Base-by-base conservation (phyloP, 1,140 invertebrate species). In the Bombus terrestris region DNA sequence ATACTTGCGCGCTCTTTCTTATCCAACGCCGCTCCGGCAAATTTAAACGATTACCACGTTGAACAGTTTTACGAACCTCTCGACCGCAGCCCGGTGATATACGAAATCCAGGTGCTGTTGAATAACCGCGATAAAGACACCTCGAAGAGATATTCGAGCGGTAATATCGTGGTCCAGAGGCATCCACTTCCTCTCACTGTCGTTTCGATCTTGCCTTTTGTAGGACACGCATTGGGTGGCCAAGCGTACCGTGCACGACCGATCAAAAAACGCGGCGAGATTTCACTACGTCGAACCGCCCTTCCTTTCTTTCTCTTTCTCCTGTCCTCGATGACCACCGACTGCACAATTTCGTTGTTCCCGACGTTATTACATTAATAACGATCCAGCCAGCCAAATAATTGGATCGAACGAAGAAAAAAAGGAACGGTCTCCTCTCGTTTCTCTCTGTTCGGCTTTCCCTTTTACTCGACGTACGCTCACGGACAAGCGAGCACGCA, bases 221-320 rank as follows among this genome's bases (percentile, higher is more conserved):
- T 81, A 81, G 68, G 76, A 59, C 85, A 68, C 89, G 87, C 82
- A 87, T 86, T 90, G 83, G 77, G 66, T 91, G 87, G 83, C n/a
- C 89, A 74, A 43, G 72, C 72, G 73, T 13, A 39, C 47, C 41
- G 62, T 71, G n/a, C 73, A 80, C 64, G 72, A 66, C 41, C 81
- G 57, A 69, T 86, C 75, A 43, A 84, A 86, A 86, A 83, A 85
- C 68, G 37, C 62, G 25, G 28, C 57, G 71, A 83, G 69, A 90
- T 88, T 88, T 88, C 83, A 80, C 71, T 68, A 62, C 32, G 37
- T 73, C 57, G 25, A n/a, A 53, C 47, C 28, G 59, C 28, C 59
- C 66, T 62, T 80, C 47, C 35, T 74, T 62, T 32, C 25, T n/a
- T 53, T 35, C 25, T 68, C 35, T 22, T 28, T 71, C 32, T n/a